phyloP scores from a whole-genome alignment of 2,797 vertebrate species.

The Poecilia gillii region DNA sequence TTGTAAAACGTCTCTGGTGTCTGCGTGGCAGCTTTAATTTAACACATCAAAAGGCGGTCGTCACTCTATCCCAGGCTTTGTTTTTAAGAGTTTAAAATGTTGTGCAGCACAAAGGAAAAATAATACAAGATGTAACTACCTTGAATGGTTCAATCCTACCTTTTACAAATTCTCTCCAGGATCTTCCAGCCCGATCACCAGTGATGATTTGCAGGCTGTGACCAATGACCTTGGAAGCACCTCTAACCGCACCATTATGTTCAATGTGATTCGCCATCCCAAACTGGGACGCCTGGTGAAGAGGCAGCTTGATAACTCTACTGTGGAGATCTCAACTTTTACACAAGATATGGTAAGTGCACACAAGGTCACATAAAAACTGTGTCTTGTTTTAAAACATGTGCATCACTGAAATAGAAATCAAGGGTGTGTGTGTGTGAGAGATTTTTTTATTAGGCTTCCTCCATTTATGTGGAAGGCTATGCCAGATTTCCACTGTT shows the following conservation, averaged over 20 bases:
- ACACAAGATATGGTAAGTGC: slow-evolving; percentile 89
- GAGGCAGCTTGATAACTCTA: slow-evolving; percentile 73
- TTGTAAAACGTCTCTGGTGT: slow-evolving; percentile 62
- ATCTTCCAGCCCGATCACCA: slow-evolving; percentile 82
- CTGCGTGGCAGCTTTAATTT: slow-evolving; percentile 54
- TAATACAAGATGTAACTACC: slow-evolving; percentile 19
- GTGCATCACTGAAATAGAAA: neutral
- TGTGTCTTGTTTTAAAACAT: neutral
- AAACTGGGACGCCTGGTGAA: slow-evolving; percentile 85
- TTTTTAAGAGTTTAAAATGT: slow-evolving; percentile 50
- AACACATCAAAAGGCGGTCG: slow-evolving; percentile 61
- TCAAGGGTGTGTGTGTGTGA: slow-evolving; percentile 2
- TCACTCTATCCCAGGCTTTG: slow-evolving; percentile 34
- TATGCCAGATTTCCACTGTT: slow-evolving; percentile 37
- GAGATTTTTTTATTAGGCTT: slow-evolving; percentile 10
- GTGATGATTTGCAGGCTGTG: slow-evolving; percentile 80
- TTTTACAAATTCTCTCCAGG: slow-evolving; percentile 67
- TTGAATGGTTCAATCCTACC: neutral
- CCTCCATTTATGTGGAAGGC: slow-evolving; percentile 21
- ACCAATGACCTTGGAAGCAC: slow-evolving; percentile 84
- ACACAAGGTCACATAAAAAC: slow-evolving; percentile 2
- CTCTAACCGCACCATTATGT: slow-evolving; percentile 84
- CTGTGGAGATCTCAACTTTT: slow-evolving; percentile 83
- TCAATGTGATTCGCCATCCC: slow-evolving; percentile 79
- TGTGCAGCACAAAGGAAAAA: slow-evolving; percentile 33